Evolutionary conservation across 2,113 vertebrate species (phyloP).

Genomic region (Caranx ignobilis): DNA sequence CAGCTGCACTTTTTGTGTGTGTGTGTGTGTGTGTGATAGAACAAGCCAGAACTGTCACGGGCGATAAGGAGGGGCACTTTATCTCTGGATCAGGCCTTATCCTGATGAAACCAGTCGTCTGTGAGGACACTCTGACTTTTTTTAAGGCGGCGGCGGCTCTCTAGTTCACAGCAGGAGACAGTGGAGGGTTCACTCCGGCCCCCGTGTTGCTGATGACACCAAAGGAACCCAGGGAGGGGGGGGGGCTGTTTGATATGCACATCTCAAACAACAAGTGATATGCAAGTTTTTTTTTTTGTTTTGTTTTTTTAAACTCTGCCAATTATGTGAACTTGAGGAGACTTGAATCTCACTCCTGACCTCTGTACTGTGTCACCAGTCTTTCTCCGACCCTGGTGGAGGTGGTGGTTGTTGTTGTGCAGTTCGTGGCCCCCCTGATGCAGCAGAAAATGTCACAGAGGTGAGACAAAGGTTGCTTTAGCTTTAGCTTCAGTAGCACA

Average conservation of each 20-base stretch:
- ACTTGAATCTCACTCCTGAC: background rate
- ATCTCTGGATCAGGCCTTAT: conserved; percentile 71
- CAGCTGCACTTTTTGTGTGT: conserved; percentile 47
- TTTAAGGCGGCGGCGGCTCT: conserved; percentile 40
- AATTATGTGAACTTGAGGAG: background rate
- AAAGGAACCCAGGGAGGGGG: conserved; percentile 24
- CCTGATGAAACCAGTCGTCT: conserved; percentile 68
- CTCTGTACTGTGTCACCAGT: background rate
- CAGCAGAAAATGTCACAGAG: conserved; percentile 49
- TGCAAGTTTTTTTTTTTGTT: background rate
- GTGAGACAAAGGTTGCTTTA: conserved; percentile 25
- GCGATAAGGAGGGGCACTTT: conserved; percentile 72
- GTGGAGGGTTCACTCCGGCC: conserved; percentile 33
- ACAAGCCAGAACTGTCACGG: conserved; percentile 67
- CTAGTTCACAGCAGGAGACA: conserved; percentile 7
- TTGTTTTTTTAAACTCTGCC: background rate
- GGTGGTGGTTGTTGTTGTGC: background rate
- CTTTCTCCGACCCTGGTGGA: background rate
- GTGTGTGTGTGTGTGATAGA: conserved; percentile 59
- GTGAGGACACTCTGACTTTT: conserved; percentile 58
- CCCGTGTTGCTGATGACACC: conserved; percentile 54
- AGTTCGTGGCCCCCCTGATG: conserved; percentile 5
- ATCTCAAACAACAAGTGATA: conserved; percentile 34
- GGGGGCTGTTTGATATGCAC: conserved; percentile 48
- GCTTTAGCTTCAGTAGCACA: conserved; percentile 6